Percentiles rank a stretch among this genome's conserved stretches.
Evolutionary conservation across 2,888 invertebrate species (phyloP).

Genomic region (Caenorhabditis japonica): DNA sequence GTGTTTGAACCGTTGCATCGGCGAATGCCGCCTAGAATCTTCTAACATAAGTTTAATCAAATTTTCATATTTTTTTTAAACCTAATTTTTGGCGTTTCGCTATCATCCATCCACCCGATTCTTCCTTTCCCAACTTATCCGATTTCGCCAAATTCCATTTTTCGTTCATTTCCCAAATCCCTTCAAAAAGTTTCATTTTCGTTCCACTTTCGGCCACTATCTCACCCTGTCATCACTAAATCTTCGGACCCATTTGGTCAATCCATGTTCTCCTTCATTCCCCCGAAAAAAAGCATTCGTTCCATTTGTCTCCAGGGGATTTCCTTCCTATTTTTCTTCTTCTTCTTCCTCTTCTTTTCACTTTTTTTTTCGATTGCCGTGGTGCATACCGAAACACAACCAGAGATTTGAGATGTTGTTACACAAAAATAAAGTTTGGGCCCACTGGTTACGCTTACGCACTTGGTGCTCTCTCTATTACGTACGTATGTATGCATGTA

Average conservation of each 20-base stretch:
- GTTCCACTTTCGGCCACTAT: not conserved
- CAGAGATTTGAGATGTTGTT: conserved; percentile 24
- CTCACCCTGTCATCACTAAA: conserved; percentile 25
- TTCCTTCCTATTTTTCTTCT: too few relatives aligned
- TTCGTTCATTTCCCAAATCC: not conserved
- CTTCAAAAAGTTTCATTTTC: too few relatives aligned
- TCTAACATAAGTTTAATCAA: too few relatives aligned
- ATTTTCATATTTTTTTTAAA: too few relatives aligned
- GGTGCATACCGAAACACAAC: not conserved
- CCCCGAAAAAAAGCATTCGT: not conserved
- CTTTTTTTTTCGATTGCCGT: too few relatives aligned
- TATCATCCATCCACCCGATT: too few relatives aligned
- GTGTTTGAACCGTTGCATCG: too few relatives aligned
- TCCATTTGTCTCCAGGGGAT: not conserved
- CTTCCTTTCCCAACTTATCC: too few relatives aligned
- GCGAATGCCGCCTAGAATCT: too few relatives aligned
- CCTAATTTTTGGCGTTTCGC: too few relatives aligned
- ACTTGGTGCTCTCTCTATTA: too few relatives aligned
- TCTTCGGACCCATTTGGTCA: conserved; percentile 19
- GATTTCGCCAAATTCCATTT: not conserved
- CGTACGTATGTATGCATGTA: conserved; percentile 29
- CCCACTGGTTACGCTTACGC: not conserved
- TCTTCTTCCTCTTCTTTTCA: too few relatives aligned
- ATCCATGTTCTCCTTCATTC: conserved; percentile 23
- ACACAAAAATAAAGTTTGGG: conserved; percentile 2